Base-by-base conservation (phyloP, 1,140 invertebrate species). In the Drosophila azteca region DNA sequence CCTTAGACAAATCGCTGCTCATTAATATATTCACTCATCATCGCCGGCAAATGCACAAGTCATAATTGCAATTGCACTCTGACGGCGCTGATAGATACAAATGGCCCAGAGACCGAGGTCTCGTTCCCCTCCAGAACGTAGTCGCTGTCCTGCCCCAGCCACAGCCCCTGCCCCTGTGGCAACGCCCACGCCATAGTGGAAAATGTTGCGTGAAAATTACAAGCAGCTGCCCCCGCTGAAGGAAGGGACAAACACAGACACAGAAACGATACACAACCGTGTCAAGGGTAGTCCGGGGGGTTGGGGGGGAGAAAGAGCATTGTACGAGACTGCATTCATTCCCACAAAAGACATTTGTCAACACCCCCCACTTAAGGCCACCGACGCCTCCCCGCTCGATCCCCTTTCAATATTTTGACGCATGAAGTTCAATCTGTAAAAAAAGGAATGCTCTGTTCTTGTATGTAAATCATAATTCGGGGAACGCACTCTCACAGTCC, bases 11-110 rank as follows among this genome's bases (percentile, higher is more conserved):
- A 88, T 88, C 84, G 76, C 79, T 88, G 76, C 58, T 88, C 83
- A 88, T 88, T 88, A 88, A 88, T 88, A 88, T 83, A 88, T 89
- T 83, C 83, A 88, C 83, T 87, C 83, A 87, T 83, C 83, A 88
- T 83, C 44, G 70, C 39, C 43, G 69, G 46, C 65, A 87, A 87
- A 87, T 88, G 83, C 70, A 83, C 66, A 51, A 77, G 71, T 77
- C 81, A 66, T 75, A 85, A 81, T 78, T 87, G 82, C 78, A 87
- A 88, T 88, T 88, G 79, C 79, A 83, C 49, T 88, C 62, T 50
- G 66, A 55, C 62, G 54, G 83, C 79, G 83, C 75, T 88, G 83
- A 88, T 83, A 83, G 83, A 88, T 71, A 79, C 68, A 82, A 87
- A 87, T 87, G 66, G 61, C 55, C 50, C 11, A 51, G 50, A 6